phyloP scores from a whole-genome alignment of 2,113 vertebrate species.

The Ctenomys sociabilis region DNA sequence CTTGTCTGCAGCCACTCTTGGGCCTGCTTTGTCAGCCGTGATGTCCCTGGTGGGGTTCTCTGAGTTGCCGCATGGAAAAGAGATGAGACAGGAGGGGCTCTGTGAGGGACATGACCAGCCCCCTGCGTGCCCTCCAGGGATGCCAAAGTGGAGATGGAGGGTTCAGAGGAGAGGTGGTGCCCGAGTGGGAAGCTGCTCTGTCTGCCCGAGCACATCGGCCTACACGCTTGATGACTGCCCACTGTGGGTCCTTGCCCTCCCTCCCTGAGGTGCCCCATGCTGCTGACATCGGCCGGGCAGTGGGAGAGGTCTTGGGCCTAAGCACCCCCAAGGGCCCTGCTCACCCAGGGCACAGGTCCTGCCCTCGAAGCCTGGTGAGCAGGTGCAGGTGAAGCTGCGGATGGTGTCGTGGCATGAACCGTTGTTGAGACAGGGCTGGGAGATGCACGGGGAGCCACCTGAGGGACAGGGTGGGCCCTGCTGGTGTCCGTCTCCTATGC shows the following conservation, averaged over 20 bases:
- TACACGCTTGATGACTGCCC: too few relatives aligned
- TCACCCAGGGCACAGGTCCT: conserved; percentile 88
- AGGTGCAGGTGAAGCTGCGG: conserved; percentile 89
- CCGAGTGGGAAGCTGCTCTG: neutral
- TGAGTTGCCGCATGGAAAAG: neutral
- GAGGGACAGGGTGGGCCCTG: neutral
- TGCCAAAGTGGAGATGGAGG: neutral
- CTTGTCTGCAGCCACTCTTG: too few relatives aligned
- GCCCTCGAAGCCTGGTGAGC: conserved; percentile 86
- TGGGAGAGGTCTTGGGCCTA: neutral
- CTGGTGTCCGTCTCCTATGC: neutral
- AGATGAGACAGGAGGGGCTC: neutral
- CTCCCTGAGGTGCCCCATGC: neutral
- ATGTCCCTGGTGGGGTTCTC: neutral
- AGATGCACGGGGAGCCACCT: conserved; percentile 88
- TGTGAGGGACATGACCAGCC: neutral
- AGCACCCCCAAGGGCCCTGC: neutral
- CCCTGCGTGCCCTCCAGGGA: neutral
- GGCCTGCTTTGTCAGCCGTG: neutral
- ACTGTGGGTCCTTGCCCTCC: neutral
- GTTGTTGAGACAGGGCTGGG: conserved; percentile 91
- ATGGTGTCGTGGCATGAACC: conserved; percentile 87
- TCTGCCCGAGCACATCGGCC: neutral
- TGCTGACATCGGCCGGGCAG: neutral
- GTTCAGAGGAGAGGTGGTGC: neutral